Evolutionary conservation across 2,888 invertebrate species (phyloP), one percentile per base, ranked within the genome.

Genomic region (Megalurothrips usitatus): DNA sequence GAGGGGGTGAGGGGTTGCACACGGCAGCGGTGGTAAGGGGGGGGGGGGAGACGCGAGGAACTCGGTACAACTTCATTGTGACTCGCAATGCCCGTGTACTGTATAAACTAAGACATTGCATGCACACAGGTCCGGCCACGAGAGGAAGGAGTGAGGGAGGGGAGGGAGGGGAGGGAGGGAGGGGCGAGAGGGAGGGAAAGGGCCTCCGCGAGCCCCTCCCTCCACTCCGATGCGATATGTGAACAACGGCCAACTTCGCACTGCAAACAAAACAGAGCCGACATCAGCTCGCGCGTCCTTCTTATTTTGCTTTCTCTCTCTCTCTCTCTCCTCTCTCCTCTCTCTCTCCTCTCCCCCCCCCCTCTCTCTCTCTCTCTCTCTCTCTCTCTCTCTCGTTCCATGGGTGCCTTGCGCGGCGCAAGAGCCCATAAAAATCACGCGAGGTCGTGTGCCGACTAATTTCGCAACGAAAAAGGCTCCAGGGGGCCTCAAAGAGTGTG

Each of bases 91-190:
- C 68, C 68, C 26, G 68, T 75, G 68, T 75, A 75, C 68, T 75
- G 68, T 75, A 75, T 75, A 75, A 75, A 75, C 68, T 75, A 75
- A 75, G 68, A 75, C 68, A 75, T 75, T 75, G 68, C 68, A 75
- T 75, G 68, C 68, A 75, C 68, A 75, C 68, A 75, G 68, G 68
- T 75, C 68, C 68, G 68, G 58, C 58, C 58, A 58, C 58, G 58
- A 58, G 17, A n/a, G 58, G n/a, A n/a, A 58, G 19, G 58, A 14
- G 58, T 0, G 58, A 14, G 58, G 17, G 58, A 17, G 58, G 6
- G 14, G 58, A 17, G 10, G 1, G 17, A 17, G 14, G 49, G 49
- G 49, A n/a, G 63, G 63, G n/a, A 63, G 63, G 2, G 17, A 11
- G 14, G 14, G 17, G 63, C 19, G 6, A 49, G 49, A 9, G 14